Conservation (phyloP, 2,113 vertebrate species). For the Pitta sordida region DNA sequence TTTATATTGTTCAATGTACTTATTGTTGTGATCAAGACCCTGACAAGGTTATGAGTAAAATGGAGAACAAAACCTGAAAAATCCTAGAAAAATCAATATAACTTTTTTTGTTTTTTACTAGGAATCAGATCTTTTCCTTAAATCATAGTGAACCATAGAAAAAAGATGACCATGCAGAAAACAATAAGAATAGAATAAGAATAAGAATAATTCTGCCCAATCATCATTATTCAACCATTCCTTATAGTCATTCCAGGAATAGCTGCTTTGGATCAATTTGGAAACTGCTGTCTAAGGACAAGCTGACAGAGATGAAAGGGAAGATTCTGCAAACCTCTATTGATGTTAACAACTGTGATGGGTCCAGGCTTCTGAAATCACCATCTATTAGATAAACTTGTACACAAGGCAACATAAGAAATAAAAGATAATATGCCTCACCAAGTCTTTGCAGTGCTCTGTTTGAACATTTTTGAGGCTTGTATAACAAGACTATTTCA, state of each 20-base stretch:
- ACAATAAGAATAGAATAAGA: not conserved
- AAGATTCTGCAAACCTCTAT: not conserved
- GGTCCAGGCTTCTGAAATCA: not conserved
- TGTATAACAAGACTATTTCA: not conserved
- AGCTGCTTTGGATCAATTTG: not conserved
- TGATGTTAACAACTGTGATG: not conserved
- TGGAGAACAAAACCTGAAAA: not conserved
- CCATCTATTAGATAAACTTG: not conserved
- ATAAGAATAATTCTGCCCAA: not conserved
- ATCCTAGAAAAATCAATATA: not conserved
- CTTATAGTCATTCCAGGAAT: not conserved
- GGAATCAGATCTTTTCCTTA: not conserved
- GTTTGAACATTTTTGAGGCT: not conserved
- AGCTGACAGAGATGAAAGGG: conserved; percentile 2
- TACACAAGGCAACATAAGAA: not conserved
- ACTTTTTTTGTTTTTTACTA: not conserved
- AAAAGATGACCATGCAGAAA: not conserved
- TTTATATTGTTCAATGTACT: not conserved
- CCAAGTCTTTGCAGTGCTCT: not conserved
- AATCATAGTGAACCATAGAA: not conserved
- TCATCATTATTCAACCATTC: not conserved
- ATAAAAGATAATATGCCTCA: not conserved
- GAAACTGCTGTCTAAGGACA: not conserved
- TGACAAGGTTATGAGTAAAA: not conserved
- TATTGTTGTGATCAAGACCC: not conserved